Base-by-base conservation (phyloP, 2,113 vertebrate genomes). In the Alectura lathami region DNA sequence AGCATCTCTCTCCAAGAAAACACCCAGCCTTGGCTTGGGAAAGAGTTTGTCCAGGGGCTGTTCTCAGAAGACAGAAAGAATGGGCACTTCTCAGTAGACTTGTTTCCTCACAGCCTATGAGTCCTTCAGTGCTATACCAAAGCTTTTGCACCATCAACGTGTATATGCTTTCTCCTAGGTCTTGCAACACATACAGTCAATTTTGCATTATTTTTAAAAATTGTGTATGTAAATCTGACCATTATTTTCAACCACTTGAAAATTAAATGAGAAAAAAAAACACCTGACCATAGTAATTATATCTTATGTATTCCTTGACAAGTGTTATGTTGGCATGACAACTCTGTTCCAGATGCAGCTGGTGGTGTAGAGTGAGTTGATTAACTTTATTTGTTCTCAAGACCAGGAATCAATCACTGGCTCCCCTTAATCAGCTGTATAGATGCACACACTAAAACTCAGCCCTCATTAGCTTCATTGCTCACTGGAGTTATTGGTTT, bases 201-300 rank as follows among this genome's bases (percentile, higher is more conserved):
- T 72, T 87, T 60, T 48, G 12, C 66, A 30, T 40, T 78, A 21
- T 16, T n/a, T n/a, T n/a, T n/a, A n/a, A 36, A 36, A 59, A 22
- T 24, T 7, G 26, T 32, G 54, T 26, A 40, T 40, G 11, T 11
- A 15, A 83, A 69, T 42, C 57, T 66, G 14, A 53, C 30, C 38
- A 84, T 57, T 70, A 21, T 75, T 63, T 91, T 34, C 32, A 81
- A 91, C 36, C 8, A 70, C 1, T 4, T 54, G 30, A 5, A 15
- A 26, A 74, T 36, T 40, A 40, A 27, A 40, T 13, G n/a, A 17
- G 8, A 51, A 50, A 0, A 0, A 43, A 43, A 27, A 79, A 34
- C 7, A 40, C 10, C 8, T 23, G 62, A 66, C 12, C 78, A 22
- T 27, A 51, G 9, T 15, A 27, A 3, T n/a, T 26, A 2, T 51